These are phyloP conservation scores for Crypturellus tataupa DNA, from an alignment of 2,797 vertebrate genomes.

Conservation along the genomic window DNA sequence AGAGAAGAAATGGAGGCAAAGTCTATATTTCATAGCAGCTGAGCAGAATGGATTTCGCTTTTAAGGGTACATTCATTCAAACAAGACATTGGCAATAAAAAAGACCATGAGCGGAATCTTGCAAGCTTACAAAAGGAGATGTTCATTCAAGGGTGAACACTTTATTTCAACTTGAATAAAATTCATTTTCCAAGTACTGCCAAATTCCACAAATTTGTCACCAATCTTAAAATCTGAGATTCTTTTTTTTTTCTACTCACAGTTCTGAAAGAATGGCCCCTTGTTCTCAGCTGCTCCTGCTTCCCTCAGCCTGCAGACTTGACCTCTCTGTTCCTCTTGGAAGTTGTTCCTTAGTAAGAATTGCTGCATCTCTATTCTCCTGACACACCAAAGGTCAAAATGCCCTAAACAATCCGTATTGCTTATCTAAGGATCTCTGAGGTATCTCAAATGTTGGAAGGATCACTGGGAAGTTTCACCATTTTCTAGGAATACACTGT, in stretches of 20 bases:
- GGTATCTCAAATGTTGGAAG: background rate
- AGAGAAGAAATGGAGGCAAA: slow-evolving; percentile 5
- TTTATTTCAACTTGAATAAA: slow-evolving; percentile 51
- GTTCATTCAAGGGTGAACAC: slow-evolving; percentile 20
- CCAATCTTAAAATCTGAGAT: background rate
- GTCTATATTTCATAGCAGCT: slow-evolving; percentile 63
- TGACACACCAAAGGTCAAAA: background rate
- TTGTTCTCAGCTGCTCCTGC: background rate
- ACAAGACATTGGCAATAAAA: slow-evolving; percentile 53
- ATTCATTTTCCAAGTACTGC: slow-evolving; percentile 66
- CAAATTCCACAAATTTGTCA: slow-evolving; percentile 63
- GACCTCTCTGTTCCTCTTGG: background rate
- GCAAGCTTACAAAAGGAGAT: slow-evolving; percentile 52
- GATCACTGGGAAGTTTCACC: background rate
- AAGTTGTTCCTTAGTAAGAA: background rate
- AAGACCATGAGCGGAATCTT: slow-evolving; percentile 69
- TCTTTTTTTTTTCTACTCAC: background rate
- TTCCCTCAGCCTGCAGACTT: background rate
- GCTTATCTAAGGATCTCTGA: background rate
- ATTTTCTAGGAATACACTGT: background rate
- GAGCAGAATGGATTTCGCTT: slow-evolving; percentile 50
- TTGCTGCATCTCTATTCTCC: background rate
- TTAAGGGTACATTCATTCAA: slow-evolving; percentile 66
- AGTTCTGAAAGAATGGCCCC: background rate
- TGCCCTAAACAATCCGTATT: background rate